Conservation (phyloP, 2,113 vertebrate genomes). For the Hyperoodon ampullatus region DNA sequence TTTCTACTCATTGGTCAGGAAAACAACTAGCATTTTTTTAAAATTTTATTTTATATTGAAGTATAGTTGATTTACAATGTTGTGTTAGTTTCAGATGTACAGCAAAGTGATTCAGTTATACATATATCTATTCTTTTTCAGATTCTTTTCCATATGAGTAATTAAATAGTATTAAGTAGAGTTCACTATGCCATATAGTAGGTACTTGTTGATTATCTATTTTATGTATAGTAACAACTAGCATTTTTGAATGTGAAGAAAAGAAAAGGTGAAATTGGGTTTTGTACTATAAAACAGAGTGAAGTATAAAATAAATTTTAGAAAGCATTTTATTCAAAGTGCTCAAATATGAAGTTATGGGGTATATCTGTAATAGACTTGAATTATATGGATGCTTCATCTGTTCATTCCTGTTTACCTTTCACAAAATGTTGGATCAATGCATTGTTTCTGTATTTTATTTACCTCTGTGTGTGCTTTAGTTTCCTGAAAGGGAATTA, state of each 20-base stretch:
- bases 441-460: not conserved
- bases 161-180: not conserved
- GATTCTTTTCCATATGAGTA: not conserved
- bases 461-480: not conserved
- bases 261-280: not conserved
- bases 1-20: not conserved
- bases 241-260: not conserved
- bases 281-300: not conserved
- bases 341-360: not conserved
- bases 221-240: not conserved
- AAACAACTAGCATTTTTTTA: not conserved
- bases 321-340: not conserved
- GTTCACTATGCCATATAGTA: not conserved
- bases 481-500: not conserved
- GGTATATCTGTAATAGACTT: not conserved
- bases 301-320: not conserved
- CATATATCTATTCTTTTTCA: not conserved
- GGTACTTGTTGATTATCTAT: not conserved
- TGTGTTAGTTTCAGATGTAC: not conserved
- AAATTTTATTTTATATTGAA: not conserved
- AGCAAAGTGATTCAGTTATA: not conserved
- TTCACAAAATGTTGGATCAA: not conserved
- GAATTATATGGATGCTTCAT: not conserved
- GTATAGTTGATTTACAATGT: not conserved
- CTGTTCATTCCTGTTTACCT: not conserved